Base-by-base conservation (phyloP, 1,140 invertebrate species). In the Lerema accius region DNA sequence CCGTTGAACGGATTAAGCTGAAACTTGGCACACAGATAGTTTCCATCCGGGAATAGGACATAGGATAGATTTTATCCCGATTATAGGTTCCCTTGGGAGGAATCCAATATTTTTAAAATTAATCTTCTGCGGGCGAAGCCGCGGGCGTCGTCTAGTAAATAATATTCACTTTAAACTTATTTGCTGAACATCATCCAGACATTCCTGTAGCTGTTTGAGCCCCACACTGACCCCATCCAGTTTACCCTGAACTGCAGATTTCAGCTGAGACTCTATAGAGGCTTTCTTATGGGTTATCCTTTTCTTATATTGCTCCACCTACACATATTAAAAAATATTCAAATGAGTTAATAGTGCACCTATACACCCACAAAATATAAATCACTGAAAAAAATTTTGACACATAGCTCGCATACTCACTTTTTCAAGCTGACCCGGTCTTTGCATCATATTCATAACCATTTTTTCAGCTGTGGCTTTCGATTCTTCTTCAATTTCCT, bases 231-330 rank as follows among this genome's bases (percentile, higher is more conserved):
- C 98, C 0, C 98, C 98, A 92, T 99, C 98, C 35, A 99, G 87
- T 90, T 99, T 98, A 76, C 97, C 98, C 91, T 99, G 98, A 92
- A 99, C 97, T 4, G 98, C 97, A n/a, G 98, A 99, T 91, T 99
- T 99, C 11, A 99, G 88, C 93, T 99, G 96, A 9, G 98, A 97
- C 91, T 99, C 98, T 16, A 99, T 97, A 4, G 98, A 98, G 0
- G 97, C 97, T 91, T 99, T 96, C 66, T 98, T 97, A 11, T 96
- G 91, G 7, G 93, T 93, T 60, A 96, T 95, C 76, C 95, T 78
- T 71, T 94, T 94, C 80, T 96, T 97, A 72, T 97, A 96, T 80
- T 97, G 96, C 74, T 98, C 97, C 2, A 96, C 93, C 92, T 94
- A 46, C 23, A 75, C 53, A 32, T 59, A 61, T 3, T 42, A 16